Evolutionary conservation across 2,113 vertebrate genomes (phyloP).

Genomic region (Eulemur macaco): DNA sequence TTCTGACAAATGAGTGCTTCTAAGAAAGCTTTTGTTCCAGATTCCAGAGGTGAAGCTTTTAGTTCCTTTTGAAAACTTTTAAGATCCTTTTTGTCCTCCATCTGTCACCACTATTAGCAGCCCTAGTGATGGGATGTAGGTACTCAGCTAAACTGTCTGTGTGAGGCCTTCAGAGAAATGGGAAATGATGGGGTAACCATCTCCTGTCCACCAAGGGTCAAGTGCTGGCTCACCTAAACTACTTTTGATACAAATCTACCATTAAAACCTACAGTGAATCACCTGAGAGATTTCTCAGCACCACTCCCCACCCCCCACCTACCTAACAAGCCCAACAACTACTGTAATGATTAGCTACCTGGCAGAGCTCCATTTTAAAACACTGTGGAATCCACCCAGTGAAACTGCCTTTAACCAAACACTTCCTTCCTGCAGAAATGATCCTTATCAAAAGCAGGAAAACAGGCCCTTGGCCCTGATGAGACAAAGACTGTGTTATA

Average conservation of each 20-base stretch:
- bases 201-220: background rate
- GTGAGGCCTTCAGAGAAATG: background rate
- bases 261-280: background rate
- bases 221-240: background rate
- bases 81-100: background rate
- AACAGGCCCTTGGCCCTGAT: background rate
- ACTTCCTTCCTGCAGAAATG: constrained; percentile 59
- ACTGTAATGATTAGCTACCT: constrained; percentile 53
- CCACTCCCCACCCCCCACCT: background rate
- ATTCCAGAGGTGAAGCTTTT: background rate
- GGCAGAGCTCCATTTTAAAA: constrained; percentile 24
- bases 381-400: background rate
- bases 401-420: background rate
- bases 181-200: background rate
- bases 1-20: background rate
- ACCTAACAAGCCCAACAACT: constrained; percentile 41
- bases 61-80: background rate
- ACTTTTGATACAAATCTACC: background rate
- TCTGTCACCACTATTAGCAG: background rate
- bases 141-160: background rate
- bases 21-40: background rate
- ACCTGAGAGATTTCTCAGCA: background rate
- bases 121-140: background rate
- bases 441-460: constrained; percentile 48
- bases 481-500: background rate